Percentiles rank a stretch among this genome's conserved stretches.
Conservation (phyloP, 2,797 vertebrate species). For the Ciconia nigra region DNA sequence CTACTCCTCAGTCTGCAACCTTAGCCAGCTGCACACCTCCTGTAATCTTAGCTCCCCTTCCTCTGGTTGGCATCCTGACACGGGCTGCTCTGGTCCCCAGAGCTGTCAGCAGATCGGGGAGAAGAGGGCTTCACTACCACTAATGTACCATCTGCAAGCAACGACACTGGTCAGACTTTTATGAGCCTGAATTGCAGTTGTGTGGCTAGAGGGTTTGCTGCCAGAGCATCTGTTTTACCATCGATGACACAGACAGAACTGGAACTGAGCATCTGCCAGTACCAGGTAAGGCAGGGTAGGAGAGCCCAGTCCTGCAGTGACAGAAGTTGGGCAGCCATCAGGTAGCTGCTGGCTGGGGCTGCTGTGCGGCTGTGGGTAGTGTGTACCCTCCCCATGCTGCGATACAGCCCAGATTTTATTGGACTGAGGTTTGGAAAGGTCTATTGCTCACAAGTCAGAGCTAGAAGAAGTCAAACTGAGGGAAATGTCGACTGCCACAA, state of each 20-base stretch:
- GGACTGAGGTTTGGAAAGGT: neutral
- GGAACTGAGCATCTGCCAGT: neutral
- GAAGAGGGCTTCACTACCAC: neutral
- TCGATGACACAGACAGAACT: neutral
- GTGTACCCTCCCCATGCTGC: neutral
- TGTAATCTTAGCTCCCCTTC: neutral
- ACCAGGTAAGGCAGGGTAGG: neutral
- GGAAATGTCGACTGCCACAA: neutral
- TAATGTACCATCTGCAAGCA: neutral
- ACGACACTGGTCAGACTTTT: neutral
- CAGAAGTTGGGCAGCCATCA: neutral
- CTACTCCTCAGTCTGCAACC: neutral
- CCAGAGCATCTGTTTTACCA: neutral
- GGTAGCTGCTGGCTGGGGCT: neutral
- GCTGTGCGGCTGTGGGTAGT: neutral
- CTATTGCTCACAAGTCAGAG: accelerated
- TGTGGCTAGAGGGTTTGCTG: neutral
- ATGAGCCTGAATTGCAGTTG: neutral
- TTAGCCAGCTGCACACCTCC: neutral
- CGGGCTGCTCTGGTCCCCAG: neutral
- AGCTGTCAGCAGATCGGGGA: neutral
- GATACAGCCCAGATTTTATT: neutral
- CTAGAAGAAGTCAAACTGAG: neutral
- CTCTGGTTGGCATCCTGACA: neutral
- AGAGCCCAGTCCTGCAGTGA: neutral